Base-by-base conservation (phyloP, 2,797 vertebrate genomes). In the Leptodactylus fallax region DNA sequence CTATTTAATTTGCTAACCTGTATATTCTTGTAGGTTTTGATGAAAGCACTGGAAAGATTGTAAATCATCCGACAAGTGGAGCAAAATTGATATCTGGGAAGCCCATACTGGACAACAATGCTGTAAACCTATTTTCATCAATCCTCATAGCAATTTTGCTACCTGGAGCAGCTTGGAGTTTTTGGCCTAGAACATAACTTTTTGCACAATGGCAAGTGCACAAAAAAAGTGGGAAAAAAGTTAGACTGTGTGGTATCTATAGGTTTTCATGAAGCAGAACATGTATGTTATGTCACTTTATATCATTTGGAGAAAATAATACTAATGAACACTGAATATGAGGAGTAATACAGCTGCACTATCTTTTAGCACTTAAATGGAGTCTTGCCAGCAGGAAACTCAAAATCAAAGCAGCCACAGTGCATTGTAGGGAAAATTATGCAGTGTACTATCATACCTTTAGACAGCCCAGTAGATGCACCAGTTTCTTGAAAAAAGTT, bases 111-210 rank as follows among this genome's bases (percentile, higher is more conserved):
- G 98, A 99, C 92, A 99, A 99, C 95, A 99, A 98, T 0, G 95
- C 96, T 0, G 98, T 99, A n/a, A 99, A 99, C 91, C 96, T 99
- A 36, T 98, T 99, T 92, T 98, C 98, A 82, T 96, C 96, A 0
- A 91, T 99, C 25, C 91, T 99, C 19, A 84, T 97, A 6, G 98
- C 98, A 0, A 94, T 99, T 49, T 21, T 96, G 65, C 93, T 99
- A 82, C 98, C 98, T 0, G 96, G 97, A 12, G 63, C 95, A 11
- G 97, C 97, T 0, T 98, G 96, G 94, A 95, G 94, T 0, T 90
- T 96, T 91, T 99, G 98, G 98, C 97, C 98, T 0, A 95, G 92
- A 49, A 92, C 93, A 8, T 96, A 91, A 96, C 55, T 36, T 5
- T 10, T 85, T 85, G 55, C 21, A 61, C 36, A 61, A 21, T 23